Evolutionary conservation across 2,797 vertebrate species (phyloP), one percentile per base, ranked within the genome.

Genomic region (Psittacula derbiana): DNA sequence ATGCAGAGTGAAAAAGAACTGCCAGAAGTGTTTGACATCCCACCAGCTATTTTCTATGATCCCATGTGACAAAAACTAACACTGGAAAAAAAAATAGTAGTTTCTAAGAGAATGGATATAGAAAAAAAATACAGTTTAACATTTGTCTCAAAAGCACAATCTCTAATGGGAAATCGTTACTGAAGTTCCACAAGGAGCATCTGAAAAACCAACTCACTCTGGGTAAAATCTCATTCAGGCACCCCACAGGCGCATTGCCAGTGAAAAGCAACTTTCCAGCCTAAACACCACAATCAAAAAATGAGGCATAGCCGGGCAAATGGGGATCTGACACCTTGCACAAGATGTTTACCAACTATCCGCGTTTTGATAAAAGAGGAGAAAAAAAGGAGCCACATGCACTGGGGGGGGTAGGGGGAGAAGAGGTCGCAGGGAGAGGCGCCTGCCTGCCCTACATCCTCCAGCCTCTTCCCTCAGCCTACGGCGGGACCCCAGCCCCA

Each of bases 251-350:
- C 4, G 93, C 95, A 61, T 98, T 91, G 57, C 98, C 98, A 33
- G 30, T 3, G 5, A 98, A 98, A 73, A 76, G 41, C 50, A 88
- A 30, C 96, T 98, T 98, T 36, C 98, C 98, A 43, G 98, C 98
- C 99, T 99, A 70, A 84, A 62, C 17, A 75, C 20, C 2, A 14
- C 16, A 80, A 88, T 8, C 1, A 43, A 75, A 75, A 73, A 58
- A 17, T 3, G 75, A 47, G 27, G 9, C 18, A 19, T 21, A 65
- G 17, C 6, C 5, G 8, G 25, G 7, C 41, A 27, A 33, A 57
- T 0, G 11, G 18, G 31, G 15, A 62, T 25, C 36, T 41, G 28
- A 41, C 40, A 23, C 17, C 15, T 24, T 2, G 4, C 18, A 52
- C 1, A 4, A 41, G 5, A 72, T 11, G 13, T 7, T 46, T 17